These are phyloP conservation scores for Platysternon megacephalum DNA, from an alignment of 2,113 vertebrate species.

Conservation along the genomic window DNA sequence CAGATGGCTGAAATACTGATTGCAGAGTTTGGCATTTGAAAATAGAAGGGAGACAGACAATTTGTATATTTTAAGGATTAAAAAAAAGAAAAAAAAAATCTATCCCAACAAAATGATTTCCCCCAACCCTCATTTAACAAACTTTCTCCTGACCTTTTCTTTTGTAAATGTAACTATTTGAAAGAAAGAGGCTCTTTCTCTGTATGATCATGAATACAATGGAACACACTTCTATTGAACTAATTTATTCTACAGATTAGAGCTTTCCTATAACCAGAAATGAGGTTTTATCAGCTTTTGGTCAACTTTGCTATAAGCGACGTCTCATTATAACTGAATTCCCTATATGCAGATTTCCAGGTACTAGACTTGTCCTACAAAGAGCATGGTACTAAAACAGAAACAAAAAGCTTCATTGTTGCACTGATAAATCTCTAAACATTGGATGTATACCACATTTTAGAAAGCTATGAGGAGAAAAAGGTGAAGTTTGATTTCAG, in stretches of 20 bases:
- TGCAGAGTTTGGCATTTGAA: not conserved
- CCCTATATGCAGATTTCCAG: not conserved
- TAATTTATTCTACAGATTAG: not conserved
- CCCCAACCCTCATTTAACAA: not conserved
- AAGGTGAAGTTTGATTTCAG: not conserved
- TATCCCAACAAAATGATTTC: not conserved
- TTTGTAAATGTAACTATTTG: not conserved
- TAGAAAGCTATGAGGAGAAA: not conserved
- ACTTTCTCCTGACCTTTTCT: not conserved
- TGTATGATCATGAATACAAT: not conserved
- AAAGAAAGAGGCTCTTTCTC: not conserved
- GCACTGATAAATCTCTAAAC: not conserved
- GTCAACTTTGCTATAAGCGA: not conserved
- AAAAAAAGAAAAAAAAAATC: not conserved
- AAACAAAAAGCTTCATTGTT: not conserved
- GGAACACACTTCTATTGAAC: not conserved
- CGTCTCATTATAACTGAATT: not conserved
- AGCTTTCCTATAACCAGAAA: not conserved
- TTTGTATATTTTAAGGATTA: not conserved
- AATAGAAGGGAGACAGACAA: not conserved
- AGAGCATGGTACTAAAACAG: rapidly evolving
- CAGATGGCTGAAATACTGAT: not conserved
- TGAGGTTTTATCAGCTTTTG: not conserved
- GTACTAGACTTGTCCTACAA: not conserved
- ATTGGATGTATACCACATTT: not conserved